Conservation (phyloP, 1,140 invertebrate species). For the Notospermus geniculatus region DNA sequence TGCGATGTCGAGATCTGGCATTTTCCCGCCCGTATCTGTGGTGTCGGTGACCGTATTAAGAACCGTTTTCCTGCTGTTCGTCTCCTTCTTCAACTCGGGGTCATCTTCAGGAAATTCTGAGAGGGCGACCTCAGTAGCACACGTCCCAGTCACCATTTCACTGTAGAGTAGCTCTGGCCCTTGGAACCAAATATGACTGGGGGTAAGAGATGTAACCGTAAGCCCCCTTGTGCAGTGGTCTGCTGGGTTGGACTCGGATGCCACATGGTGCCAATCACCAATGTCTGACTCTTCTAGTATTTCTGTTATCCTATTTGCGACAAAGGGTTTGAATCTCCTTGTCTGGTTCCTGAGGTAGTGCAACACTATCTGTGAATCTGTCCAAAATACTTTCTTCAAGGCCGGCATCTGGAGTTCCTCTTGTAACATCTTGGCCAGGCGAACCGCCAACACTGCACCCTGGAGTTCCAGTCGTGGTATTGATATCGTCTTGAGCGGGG, state of each 20-base stretch:
- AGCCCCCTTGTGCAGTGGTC: slow-evolving; percentile 21
- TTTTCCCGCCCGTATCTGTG: too few species aligned
- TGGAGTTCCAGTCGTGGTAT: not conserved
- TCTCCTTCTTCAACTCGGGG: too few species aligned
- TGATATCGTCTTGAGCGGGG: too few species aligned
- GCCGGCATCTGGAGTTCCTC: not conserved
- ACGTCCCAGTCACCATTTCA: not conserved
- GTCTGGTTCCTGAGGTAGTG: slow-evolving; percentile 15
- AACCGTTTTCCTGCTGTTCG: too few species aligned
- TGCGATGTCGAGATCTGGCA: too few species aligned
- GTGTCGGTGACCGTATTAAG: too few species aligned
- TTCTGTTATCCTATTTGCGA: too few species aligned
- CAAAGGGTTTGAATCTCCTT: too few species aligned
- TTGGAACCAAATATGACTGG: not conserved
- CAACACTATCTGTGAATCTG: slow-evolving; percentile 10
- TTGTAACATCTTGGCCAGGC: not conserved
- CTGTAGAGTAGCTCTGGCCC: not conserved
- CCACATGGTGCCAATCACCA: slow-evolving; percentile 33
- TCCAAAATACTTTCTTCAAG: not conserved
- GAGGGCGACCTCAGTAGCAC: too few species aligned
- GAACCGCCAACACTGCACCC: not conserved
- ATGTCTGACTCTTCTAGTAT: slow-evolving; percentile 35
- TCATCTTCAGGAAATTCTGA: too few species aligned
- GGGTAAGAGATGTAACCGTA: not conserved
- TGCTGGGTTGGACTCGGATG: slow-evolving; percentile 31